Base-by-base conservation (phyloP, 2,797 vertebrate genomes). In the Silurus aristotelis region DNA sequence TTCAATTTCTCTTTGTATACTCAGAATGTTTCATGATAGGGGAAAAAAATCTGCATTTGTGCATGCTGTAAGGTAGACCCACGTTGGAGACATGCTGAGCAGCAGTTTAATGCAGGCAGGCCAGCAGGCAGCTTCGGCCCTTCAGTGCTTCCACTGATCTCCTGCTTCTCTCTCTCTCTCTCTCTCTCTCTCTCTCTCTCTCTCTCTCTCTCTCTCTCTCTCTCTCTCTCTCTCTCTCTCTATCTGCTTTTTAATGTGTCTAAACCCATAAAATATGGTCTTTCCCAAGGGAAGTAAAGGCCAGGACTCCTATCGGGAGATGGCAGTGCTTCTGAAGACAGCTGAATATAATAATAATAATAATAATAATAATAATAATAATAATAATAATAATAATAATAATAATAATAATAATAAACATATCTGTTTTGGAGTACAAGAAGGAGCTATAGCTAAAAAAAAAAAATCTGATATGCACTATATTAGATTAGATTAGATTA, bases 121-220 rank as follows among this genome's bases (percentile, higher is more conserved):
- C 48, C 8, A 52, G 48, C 70, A 88, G 83, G 88, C 86, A 86
- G 83, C 48, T 72, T 38, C 78, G 80, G 83, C 87, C 10, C 15
- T 76, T 76, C 17, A 20, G 25, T 76, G 52, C 7, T 10, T 58
- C 9, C 27, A 31, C 87, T 90, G 75, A 88, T 86, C 86, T 88
- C 88, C 90, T 90, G 89, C 66, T 20, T 71, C 13, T 1, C 20
- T 19, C 20, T 25, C 22, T 64, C 61, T 61, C 19, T 6, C 20
- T 27, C 20, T 25, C 20, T 27, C 20, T 71, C 13, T 6, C 20
- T 27, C 20, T 25, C 22, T 64, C 61, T 61, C 19, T 6, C 20
- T 27, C 20, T 64, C 61, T 61, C 19, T 6, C 20, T 27, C 20
- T 25, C 20, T 27, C 20, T 71, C 13, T 6, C 20, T 27, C 20